A percentile compares a stretch with the other conserved stretches of the same genome.
phyloP scores from a whole-genome alignment of 2,797 vertebrate species.

The Mus spretus region DNA sequence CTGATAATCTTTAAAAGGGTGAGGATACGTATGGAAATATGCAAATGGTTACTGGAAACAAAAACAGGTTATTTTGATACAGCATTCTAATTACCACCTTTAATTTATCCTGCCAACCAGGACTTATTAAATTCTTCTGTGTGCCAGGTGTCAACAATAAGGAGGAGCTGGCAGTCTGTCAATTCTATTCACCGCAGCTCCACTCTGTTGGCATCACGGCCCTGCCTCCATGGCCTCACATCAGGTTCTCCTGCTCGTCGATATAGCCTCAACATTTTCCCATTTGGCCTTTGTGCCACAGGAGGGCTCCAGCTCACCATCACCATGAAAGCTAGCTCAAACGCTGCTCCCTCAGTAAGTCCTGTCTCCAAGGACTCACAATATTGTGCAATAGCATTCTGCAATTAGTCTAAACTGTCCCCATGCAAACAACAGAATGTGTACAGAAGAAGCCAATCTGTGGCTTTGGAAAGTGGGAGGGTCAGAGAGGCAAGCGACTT shows the following conservation, averaged over 20 bases:
- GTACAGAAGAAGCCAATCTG: background rate
- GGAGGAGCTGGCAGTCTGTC: background rate
- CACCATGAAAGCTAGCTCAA: background rate
- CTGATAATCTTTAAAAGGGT: conserved; percentile 38
- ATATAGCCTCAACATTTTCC: background rate
- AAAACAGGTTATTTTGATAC: conserved; percentile 56
- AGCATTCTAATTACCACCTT: conserved; percentile 45
- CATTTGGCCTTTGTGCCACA: background rate
- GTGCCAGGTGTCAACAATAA: background rate
- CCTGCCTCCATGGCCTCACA: background rate
- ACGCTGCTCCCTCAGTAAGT: background rate
- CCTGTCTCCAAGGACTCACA: background rate
- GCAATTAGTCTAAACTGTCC: background rate
- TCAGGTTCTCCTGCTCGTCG: background rate
- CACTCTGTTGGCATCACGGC: background rate
- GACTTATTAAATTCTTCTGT: background rate
- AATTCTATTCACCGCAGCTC: background rate
- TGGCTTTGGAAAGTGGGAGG: background rate
- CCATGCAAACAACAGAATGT: background rate
- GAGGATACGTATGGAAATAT: conserved; percentile 41
- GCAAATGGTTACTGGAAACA: conserved; percentile 15
- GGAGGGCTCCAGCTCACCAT: background rate
- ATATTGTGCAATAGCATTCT: background rate
- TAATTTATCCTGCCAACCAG: conserved; percentile 47
- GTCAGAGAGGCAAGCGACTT: background rate